These are phyloP conservation scores for Andrena hattorfiana DNA, from an alignment of 2,888 invertebrate genomes.

Conservation along the genomic window DNA sequence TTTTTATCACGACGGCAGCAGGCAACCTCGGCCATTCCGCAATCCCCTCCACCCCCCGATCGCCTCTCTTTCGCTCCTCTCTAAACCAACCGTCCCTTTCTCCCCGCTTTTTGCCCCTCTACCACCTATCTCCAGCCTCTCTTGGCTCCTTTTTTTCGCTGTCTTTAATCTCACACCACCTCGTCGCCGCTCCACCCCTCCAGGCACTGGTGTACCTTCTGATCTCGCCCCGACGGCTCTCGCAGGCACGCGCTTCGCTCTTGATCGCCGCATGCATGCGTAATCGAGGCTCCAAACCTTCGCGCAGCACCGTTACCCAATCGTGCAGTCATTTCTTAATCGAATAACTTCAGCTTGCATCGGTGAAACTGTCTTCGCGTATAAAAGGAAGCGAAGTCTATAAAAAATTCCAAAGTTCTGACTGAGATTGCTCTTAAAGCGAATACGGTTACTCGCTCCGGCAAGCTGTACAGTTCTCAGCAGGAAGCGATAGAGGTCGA, in stretches of 20 bases:
- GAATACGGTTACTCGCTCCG: too few species aligned
- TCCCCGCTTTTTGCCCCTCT: neutral
- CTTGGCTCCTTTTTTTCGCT: slow-evolving; percentile 20
- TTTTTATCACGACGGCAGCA: slow-evolving; percentile 81
- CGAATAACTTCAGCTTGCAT: too few species aligned
- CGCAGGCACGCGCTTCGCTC: slow-evolving; percentile 64
- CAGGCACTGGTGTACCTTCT: slow-evolving; percentile 39
- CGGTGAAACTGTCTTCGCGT: too few species aligned
- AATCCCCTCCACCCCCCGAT: slow-evolving; percentile 56
- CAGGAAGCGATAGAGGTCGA: too few species aligned
- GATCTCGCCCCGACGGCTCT: slow-evolving; percentile 68
- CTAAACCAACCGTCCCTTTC: slow-evolving; percentile 49
- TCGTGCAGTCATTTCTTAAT: too few species aligned
- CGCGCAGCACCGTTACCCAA: neutral
- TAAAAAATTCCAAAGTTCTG: too few species aligned
- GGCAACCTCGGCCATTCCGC: slow-evolving; percentile 73
- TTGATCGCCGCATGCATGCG: slow-evolving; percentile 30
- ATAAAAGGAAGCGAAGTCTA: too few species aligned
- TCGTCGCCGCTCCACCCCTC: slow-evolving; percentile 57
- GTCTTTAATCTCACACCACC: slow-evolving; percentile 57
- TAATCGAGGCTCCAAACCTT: slow-evolving; percentile 48
- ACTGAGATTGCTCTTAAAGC: too few species aligned
- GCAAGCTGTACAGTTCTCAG: too few species aligned
- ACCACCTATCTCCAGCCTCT: neutral
- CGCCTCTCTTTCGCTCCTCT: slow-evolving; percentile 39